These are phyloP conservation scores for Planiliza haematocheilus DNA, from an alignment of 2,113 vertebrate genomes.

Conservation along the genomic window DNA sequence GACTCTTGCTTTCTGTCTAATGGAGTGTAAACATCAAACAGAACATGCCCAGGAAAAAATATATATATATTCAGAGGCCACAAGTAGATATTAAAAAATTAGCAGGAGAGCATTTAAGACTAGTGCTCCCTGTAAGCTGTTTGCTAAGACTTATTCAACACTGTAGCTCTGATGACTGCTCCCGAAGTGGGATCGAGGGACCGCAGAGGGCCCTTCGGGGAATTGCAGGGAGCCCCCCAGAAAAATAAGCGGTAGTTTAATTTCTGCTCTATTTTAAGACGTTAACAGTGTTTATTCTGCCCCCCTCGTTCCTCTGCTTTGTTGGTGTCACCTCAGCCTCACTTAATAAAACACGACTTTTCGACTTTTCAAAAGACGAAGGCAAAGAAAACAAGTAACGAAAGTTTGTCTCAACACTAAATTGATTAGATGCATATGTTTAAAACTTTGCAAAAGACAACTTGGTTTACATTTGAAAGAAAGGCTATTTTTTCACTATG, in stretches of 20 bases:
- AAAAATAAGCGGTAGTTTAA: constrained; percentile 52
- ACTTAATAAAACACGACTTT: too few relatives aligned
- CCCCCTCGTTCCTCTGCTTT: neutral
- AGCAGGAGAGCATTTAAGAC: constrained; percentile 44
- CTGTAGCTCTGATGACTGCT: constrained; percentile 48
- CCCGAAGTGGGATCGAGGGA: constrained; percentile 60
- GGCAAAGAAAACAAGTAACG: too few relatives aligned
- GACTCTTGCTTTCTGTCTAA: constrained; percentile 46
- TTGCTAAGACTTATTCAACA: constrained; percentile 46
- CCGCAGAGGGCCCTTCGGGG: constrained; percentile 33
- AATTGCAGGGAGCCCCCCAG: constrained; percentile 43
- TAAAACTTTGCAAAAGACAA: neutral
- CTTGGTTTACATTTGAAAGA: too few relatives aligned
- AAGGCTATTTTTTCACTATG: too few relatives aligned
- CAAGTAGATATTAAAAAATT: constrained; percentile 46
- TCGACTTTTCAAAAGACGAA: neutral
- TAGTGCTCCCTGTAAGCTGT: constrained; percentile 50
- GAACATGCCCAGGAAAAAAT: constrained; percentile 29
- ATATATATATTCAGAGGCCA: neutral
- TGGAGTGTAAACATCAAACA: constrained; percentile 49
- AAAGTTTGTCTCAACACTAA: too few relatives aligned
- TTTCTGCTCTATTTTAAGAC: constrained; percentile 49
- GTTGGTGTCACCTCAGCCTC: neutral
- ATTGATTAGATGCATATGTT: neutral
- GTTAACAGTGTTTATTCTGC: constrained; percentile 2